Percentiles rank a stretch among this genome's conserved stretches.
phyloP scores from a whole-genome alignment of 2,797 vertebrate genomes.

The Clamator glandarius region DNA sequence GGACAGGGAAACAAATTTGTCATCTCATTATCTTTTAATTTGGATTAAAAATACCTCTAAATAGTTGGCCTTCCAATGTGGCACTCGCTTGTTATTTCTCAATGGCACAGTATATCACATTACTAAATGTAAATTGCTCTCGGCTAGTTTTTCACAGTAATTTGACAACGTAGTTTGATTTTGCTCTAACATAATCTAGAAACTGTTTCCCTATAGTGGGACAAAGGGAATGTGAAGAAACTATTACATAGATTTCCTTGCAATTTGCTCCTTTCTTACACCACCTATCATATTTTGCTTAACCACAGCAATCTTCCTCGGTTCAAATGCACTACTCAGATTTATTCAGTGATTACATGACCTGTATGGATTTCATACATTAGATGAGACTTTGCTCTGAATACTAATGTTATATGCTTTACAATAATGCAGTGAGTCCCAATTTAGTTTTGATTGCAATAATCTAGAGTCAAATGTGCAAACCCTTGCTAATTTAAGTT shows the following conservation, averaged over 20 bases:
- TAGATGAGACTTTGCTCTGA: conserved; percentile 19
- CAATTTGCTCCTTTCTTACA: conserved; percentile 14
- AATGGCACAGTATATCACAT: background rate
- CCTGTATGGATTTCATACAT: conserved; percentile 44
- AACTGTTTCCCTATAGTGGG: background rate
- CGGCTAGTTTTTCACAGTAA: conserved; percentile 39
- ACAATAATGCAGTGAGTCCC: conserved; percentile 41
- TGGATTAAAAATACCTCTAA: background rate
- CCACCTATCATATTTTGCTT: background rate
- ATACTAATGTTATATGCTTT: conserved; percentile 27
- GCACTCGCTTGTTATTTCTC: background rate
- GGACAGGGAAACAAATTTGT: background rate
- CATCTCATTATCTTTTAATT: background rate
- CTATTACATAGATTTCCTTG: background rate
- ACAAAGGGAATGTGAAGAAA: conserved; percentile 9
- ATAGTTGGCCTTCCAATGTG: background rate
- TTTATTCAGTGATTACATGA: conserved; percentile 8
- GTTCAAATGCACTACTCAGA: background rate
- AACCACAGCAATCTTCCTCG: background rate
- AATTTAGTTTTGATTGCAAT: conserved; percentile 60
- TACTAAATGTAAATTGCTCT: conserved; percentile 31
- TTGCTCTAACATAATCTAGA: conserved; percentile 21
- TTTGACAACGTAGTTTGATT: conserved; percentile 47
- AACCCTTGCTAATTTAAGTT: conserved; percentile 66
- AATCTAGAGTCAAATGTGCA: conserved; percentile 57